These are phyloP conservation scores for Clarias fuscus DNA, from an alignment of 2,797 vertebrate genomes.

Conservation along the genomic window DNA sequence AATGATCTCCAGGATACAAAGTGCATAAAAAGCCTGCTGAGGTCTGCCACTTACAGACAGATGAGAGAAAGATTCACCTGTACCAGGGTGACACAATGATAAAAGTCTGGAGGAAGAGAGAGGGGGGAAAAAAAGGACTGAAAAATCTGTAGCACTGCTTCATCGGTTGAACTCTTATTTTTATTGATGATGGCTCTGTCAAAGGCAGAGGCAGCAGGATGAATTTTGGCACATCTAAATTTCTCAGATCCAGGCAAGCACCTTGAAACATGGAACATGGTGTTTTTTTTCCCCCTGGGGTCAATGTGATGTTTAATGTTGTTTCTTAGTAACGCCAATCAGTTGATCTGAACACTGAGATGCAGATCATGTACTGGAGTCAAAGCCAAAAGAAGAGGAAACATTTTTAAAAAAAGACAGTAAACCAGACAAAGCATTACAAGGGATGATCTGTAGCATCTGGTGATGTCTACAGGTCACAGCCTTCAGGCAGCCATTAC, in stretches of 20 bases:
- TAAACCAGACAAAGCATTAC: background rate
- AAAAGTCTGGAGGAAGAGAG: background rate
- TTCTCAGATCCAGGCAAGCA: background rate
- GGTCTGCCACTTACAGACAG: constrained; percentile 25
- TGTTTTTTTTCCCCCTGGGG: background rate
- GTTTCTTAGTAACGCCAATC: background rate
- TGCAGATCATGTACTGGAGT: background rate
- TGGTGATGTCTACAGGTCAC: constrained; percentile 11
- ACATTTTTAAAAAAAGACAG: background rate
- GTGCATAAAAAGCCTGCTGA: constrained; percentile 16
- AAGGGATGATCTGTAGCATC: background rate
- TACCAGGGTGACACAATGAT: constrained; percentile 4
- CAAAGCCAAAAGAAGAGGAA: background rate
- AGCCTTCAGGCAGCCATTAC: background rate
- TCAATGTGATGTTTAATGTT: background rate
- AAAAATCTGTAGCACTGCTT: background rate
- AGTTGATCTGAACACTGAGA: background rate
- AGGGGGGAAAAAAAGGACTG: no score
- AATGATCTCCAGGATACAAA: constrained; percentile 26
- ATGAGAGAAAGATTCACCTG: constrained; percentile 24
- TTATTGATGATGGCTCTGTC: constrained; percentile 27
- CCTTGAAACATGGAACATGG: background rate
- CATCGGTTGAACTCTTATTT: constrained; percentile 3
- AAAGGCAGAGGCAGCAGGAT: background rate
- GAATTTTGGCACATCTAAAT: constrained; percentile 14